These are phyloP conservation scores for Thumatha senex DNA, from an alignment of 2,888 invertebrate species.

Conservation along the genomic window DNA sequence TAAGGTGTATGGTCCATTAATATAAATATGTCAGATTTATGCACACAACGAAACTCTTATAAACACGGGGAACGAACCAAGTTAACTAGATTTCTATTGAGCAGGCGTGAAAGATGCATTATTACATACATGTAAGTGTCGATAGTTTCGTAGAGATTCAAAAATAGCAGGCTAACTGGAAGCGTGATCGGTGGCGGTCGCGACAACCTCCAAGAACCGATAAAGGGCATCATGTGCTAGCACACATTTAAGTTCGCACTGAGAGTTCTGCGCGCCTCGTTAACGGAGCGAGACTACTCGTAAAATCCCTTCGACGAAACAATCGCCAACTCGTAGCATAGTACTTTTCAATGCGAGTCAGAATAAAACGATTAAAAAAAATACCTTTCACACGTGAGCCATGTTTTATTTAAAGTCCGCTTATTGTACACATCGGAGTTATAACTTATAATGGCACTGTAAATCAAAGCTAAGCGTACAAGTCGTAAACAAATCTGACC, in stretches of 20 bases:
- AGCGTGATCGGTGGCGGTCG: slow-evolving; percentile 70
- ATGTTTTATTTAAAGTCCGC: slow-evolving; percentile 39
- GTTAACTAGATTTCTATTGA: slow-evolving; percentile 54
- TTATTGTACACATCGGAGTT: slow-evolving; percentile 35
- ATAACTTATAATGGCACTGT: slow-evolving; percentile 36
- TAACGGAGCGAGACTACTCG: slow-evolving; percentile 66
- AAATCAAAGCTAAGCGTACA: slow-evolving; percentile 40
- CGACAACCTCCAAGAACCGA: slow-evolving; percentile 76
- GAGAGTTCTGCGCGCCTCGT: slow-evolving; percentile 65
- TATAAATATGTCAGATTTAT: slow-evolving; percentile 48
- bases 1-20: slow-evolving; percentile 49
- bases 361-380: slow-evolving; percentile 21
- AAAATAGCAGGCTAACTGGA: slow-evolving; percentile 77
- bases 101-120: slow-evolving; percentile 64
- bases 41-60: slow-evolving; percentile 15
- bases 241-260: slow-evolving; percentile 62
- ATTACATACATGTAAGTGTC: slow-evolving; percentile 52
- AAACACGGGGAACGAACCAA: slow-evolving; percentile 24
- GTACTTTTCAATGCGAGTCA: slow-evolving; percentile 28
- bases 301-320: slow-evolving; percentile 76
- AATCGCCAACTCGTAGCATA: slow-evolving; percentile 47
- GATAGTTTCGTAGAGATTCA: slow-evolving; percentile 69
- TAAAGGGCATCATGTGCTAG: slow-evolving; percentile 66
- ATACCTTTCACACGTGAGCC: slow-evolving; percentile 16
- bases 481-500: slow-evolving; percentile 43